A percentile compares a stretch with the other conserved stretches of the same genome.
Conservation (phyloP, 2,113 vertebrate genomes). For the Platanista minor region DNA sequence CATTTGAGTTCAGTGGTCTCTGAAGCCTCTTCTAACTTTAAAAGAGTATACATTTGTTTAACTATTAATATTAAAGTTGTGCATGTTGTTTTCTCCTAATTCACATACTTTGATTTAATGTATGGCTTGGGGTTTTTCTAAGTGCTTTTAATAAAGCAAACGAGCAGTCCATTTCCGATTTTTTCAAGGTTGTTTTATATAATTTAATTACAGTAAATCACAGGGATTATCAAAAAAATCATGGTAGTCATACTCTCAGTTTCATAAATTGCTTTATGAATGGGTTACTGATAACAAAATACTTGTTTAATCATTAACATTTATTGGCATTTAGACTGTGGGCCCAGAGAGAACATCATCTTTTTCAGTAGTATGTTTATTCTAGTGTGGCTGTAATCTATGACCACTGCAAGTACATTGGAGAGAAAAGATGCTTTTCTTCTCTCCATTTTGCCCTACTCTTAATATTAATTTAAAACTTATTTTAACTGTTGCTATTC, state of each 20-base stretch:
- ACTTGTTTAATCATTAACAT: background rate
- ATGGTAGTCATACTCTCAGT: background rate
- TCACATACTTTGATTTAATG: background rate
- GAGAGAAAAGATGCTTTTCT: constrained; percentile 10
- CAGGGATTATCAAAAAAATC: background rate
- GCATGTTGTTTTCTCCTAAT: background rate
- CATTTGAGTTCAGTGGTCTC: background rate
- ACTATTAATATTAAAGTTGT: background rate
- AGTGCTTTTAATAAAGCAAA: background rate
- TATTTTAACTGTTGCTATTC: constrained; percentile 13
- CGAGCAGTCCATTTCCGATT: background rate
- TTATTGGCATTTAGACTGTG: background rate
- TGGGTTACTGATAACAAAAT: background rate
- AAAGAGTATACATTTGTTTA: background rate
- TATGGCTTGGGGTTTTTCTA: background rate
- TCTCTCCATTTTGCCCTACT: constrained; percentile 46
- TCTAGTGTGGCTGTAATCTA: constrained; percentile 23
- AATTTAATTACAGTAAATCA: background rate
- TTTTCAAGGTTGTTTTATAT: background rate
- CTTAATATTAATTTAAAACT: constrained; percentile 57
- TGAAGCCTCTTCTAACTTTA: background rate
- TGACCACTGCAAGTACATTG: constrained; percentile 27
- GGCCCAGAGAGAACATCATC: background rate
- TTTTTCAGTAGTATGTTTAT: constrained; percentile 40
- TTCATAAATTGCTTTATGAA: background rate